These are phyloP conservation scores for Platypus cylindrus DNA, from an alignment of 2,888 invertebrate genomes.

Conservation along the genomic window DNA sequence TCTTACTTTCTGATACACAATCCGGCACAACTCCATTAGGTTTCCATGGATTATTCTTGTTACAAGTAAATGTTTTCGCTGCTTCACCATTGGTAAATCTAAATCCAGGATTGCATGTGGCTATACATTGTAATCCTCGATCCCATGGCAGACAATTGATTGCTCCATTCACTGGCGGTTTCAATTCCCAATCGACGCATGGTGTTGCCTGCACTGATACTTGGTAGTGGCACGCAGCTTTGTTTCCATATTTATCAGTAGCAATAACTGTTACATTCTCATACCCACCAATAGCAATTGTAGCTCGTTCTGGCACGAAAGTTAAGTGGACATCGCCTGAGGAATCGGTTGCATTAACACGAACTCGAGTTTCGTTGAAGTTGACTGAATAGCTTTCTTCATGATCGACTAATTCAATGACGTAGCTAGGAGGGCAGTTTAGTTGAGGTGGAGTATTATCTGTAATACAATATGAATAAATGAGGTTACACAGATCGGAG, in stretches of 20 bases:
- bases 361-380: slow-evolving; percentile 76
- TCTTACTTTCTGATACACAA: slow-evolving; percentile 78
- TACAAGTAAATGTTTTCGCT: slow-evolving; percentile 76
- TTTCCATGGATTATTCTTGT: slow-evolving; percentile 68
- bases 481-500: no score
- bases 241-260: slow-evolving; percentile 75
- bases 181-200: slow-evolving; percentile 89
- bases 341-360: slow-evolving; percentile 77
- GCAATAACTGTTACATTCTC: slow-evolving; percentile 89
- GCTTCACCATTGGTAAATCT: slow-evolving; percentile 85
- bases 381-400: slow-evolving; percentile 85
- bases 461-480: slow-evolving; percentile 23
- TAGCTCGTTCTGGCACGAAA: slow-evolving; percentile 71
- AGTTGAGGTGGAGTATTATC: slow-evolving; percentile 84
- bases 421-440: slow-evolving; percentile 88
- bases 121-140: slow-evolving; percentile 73
- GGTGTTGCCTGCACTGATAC: slow-evolving; percentile 85
- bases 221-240: slow-evolving; percentile 86
- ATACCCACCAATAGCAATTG: slow-evolving; percentile 74
- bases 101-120: slow-evolving; percentile 78
- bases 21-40: slow-evolving; percentile 86
- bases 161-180: slow-evolving; percentile 78
- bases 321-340: slow-evolving; percentile 77
- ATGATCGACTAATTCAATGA: slow-evolving; percentile 78
- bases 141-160: slow-evolving; percentile 77